Base-by-base conservation (phyloP, 2,888 invertebrate genomes). In the Zele albiditarsus region DNA sequence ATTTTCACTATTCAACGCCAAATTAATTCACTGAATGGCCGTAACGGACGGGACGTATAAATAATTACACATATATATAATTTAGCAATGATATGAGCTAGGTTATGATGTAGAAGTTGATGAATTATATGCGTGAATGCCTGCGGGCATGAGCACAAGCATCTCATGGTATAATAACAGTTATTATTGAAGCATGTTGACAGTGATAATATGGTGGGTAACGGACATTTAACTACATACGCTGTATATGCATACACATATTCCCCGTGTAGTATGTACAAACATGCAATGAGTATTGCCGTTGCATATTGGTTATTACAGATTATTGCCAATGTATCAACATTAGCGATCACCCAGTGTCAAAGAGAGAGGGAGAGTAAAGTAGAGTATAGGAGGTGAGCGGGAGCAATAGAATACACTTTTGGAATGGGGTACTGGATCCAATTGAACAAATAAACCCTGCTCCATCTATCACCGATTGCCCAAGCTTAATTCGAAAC, bases 131-230 rank as follows among this genome's bases (percentile, higher is more conserved):
- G 27, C 12, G 60, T 28, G n/a, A 28, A 27, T 27, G 53, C 53
- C 53, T 20, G 53, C 53, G 23, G 53, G 23, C 20, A 53, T 53
- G 20, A 53, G 8, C 53, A 53, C 53, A 53, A 53, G n/a, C 6
- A 27, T 25, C 60, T 14, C 60, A 16, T 28, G 3, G 60, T 60
- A 25, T 60, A 60, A 60, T 60, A 60, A 60, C 60, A 60, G 60
- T 60, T 28, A 60, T 60, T 60, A 60, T n/a, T 28, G 27, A 74
- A 72, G 77, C 80, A 81, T 86, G 85, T 87, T 87, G 86, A 86
- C 86, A 84, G 83, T 85, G 82, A 84, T 87, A 85, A 85, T 85
- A 82, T 75, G 81, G 81, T 83, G 83, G 83, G 82, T 68, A 33
- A 53, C 23, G 6, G 57, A 68, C 31, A 25, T 65, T 53, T 49